These are phyloP conservation scores for Antheraea yamamai DNA, from an alignment of 2,888 invertebrate species.

Conservation along the genomic window DNA sequence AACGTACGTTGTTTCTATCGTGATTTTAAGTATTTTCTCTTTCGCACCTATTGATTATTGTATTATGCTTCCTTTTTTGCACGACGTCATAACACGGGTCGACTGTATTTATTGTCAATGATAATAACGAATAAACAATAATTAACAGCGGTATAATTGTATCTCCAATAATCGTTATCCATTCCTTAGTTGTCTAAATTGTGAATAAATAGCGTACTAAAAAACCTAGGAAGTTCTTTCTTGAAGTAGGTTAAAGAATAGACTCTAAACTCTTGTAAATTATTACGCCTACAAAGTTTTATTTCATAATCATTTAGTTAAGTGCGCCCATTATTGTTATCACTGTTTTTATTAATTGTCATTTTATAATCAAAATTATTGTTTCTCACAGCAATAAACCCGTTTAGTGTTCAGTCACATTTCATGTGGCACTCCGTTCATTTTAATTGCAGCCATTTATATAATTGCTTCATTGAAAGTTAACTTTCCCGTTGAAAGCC, in stretches of 20 bases:
- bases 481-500: slow-evolving; percentile 67
- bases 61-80: too few relatives aligned
- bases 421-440: slow-evolving; percentile 69
- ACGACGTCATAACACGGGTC: too few relatives aligned
- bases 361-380: slow-evolving; percentile 70
- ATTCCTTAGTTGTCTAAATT: too few relatives aligned
- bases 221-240: too few relatives aligned
- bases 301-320: slow-evolving; percentile 34
- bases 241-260: neutral
- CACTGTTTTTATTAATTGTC: slow-evolving; percentile 60
- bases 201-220: too few relatives aligned
- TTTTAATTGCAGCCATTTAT: slow-evolving; percentile 76
- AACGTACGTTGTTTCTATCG: too few relatives aligned
- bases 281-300: neutral
- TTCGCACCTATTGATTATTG: too few relatives aligned
- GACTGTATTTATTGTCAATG: too few relatives aligned
- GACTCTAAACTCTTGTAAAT: neutral
- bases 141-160: too few relatives aligned
- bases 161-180: too few relatives aligned
- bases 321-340: slow-evolving; percentile 51
- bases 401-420: slow-evolving; percentile 58
- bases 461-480: slow-evolving; percentile 72
- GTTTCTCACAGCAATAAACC: slow-evolving; percentile 76
- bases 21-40: too few relatives aligned
- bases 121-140: too few relatives aligned